phyloP scores from a whole-genome alignment of 2,113 vertebrate genomes.

The Strix aluco region DNA sequence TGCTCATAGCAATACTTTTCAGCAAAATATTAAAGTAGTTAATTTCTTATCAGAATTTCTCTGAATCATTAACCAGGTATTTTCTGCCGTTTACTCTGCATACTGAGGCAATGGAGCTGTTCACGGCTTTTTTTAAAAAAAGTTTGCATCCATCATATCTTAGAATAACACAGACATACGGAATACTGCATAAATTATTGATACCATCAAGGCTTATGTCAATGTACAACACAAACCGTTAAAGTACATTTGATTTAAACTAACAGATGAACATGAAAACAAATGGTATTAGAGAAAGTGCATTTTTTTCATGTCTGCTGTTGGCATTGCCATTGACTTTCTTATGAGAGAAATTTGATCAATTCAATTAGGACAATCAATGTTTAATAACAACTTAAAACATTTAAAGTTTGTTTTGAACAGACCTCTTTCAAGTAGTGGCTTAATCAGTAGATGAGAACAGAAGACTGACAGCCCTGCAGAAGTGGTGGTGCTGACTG shows the following conservation, averaged over 20 bases:
- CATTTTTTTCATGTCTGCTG: background rate
- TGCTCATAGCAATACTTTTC: background rate
- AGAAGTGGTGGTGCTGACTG: background rate
- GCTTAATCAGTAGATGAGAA: background rate
- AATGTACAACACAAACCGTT: background rate
- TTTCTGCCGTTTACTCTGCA: background rate
- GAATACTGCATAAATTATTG: background rate
- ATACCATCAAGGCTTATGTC: background rate
- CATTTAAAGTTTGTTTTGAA: background rate
- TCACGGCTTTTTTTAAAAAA: background rate
- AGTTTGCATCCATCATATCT: background rate
- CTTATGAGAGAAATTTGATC: background rate
- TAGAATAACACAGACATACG: background rate
- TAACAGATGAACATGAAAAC: background rate
- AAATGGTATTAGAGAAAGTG: background rate
- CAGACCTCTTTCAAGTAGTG: background rate
- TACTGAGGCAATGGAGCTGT: background rate
- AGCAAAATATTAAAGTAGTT: background rate
- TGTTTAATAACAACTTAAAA: background rate
- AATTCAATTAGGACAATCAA: background rate
- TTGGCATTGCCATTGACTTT: background rate
- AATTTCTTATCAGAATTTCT: background rate
- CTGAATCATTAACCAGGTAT: background rate
- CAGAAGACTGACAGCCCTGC: background rate
- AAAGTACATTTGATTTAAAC: background rate